These are phyloP conservation scores for Phenganax marumi DNA, from an alignment of 92 coral and sea anemone genomes.

Conservation along the genomic window DNA sequence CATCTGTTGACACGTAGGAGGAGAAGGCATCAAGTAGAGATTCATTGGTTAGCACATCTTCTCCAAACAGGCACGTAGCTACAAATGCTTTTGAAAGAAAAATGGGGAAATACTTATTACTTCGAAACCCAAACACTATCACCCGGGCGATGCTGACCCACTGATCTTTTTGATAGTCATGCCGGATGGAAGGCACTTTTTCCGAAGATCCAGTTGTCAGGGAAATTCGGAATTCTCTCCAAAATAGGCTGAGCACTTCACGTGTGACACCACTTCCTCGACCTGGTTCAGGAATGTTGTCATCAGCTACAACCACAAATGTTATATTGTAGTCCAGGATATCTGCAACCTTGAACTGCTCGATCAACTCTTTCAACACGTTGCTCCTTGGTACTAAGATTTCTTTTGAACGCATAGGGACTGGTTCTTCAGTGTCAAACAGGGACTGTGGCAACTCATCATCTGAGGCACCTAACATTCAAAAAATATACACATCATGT, in stretches of 20 bases:
- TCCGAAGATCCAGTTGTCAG: constrained; percentile 52
- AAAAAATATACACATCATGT: no score
- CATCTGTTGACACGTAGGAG: constrained; percentile 44
- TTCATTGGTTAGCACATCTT: constrained; percentile 48
- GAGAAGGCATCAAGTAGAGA: constrained; percentile 35
- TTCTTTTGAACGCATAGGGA: not conserved
- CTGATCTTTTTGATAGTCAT: constrained; percentile 53
- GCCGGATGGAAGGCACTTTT: constrained; percentile 54
- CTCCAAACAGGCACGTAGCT: constrained; percentile 54
- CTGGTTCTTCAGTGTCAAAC: no score
- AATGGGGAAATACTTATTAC: constrained; percentile 47
- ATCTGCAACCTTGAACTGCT: not conserved
- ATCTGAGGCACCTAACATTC: no score
- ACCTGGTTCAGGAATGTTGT: constrained; percentile 13
- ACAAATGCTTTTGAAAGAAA: constrained; percentile 51
- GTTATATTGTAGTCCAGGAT: not conserved
- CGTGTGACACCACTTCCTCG: constrained; percentile 24
- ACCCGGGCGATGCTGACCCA: constrained; percentile 55
- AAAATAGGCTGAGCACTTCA: constrained; percentile 39
- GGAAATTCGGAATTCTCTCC: constrained; percentile 51
- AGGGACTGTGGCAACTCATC: not conserved
- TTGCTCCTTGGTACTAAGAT: not conserved
- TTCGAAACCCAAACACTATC: constrained; percentile 39
- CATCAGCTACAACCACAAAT: constrained; percentile 33
- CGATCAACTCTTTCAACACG: not conserved